Conservation (phyloP, 2,797 vertebrate genomes). For the Furcifer pardalis region DNA sequence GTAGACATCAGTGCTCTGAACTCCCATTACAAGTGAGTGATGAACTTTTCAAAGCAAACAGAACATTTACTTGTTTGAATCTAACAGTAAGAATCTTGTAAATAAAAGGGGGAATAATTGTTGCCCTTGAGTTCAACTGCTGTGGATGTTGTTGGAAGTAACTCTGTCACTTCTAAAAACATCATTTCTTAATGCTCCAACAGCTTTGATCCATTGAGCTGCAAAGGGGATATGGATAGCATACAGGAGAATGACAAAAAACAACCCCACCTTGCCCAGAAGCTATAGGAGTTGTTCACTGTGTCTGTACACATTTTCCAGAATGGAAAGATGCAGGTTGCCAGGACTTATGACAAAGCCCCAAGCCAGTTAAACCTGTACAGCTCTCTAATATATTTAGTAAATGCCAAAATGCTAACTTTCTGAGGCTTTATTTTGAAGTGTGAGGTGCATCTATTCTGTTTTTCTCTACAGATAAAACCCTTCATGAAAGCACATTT, state of each 20-base stretch:
- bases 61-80: background rate
- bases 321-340: background rate
- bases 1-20: background rate
- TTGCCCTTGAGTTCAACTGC: background rate
- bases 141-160: background rate
- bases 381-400: background rate
- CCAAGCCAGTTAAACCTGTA: background rate
- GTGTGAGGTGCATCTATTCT: conserved; percentile 16
- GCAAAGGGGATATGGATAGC: background rate
- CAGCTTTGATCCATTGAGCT: background rate
- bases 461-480: conserved; percentile 84
- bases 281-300: background rate
- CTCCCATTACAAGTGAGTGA: background rate
- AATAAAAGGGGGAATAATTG: background rate
- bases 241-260: background rate
- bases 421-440: background rate
- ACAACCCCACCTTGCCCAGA: background rate
- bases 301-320: background rate
- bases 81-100: background rate
- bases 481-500: conserved; percentile 99
- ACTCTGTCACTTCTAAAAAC: background rate
- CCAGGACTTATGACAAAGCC: background rate
- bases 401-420: background rate
- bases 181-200: background rate
- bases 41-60: background rate